Evolutionary conservation across 2,113 vertebrate genomes (phyloP).

Genomic region (Odocoileus virginianus): DNA sequence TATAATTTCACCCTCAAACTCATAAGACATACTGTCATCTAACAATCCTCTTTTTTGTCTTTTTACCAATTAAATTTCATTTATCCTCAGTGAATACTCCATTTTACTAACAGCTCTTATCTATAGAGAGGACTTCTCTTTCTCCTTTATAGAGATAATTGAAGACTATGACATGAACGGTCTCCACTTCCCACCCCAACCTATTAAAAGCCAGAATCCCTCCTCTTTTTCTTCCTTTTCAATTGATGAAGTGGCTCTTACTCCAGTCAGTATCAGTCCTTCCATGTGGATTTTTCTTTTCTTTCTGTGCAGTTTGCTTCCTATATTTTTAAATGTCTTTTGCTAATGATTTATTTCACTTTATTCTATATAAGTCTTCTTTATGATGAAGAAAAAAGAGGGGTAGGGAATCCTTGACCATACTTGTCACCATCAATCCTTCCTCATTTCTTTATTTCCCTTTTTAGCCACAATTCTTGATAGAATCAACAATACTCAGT

Average conservation of each 20-base stretch:
- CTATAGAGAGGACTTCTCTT: background rate
- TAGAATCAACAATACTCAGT: background rate
- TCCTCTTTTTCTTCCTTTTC: background rate
- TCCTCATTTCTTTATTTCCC: background rate
- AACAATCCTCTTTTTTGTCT: background rate
- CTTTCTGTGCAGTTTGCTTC: background rate
- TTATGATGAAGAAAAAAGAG: background rate
- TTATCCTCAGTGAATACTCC: background rate
- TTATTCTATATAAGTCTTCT: background rate
- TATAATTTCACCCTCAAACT: background rate
- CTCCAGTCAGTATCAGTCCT: background rate
- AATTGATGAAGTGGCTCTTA: background rate
- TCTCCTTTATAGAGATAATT: background rate
- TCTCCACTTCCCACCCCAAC: background rate
- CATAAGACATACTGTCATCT: background rate
- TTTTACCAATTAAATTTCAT: background rate
- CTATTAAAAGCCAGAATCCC: rapidly evolving
- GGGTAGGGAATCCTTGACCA: rapidly evolving
- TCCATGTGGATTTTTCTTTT: background rate
- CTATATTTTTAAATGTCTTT: background rate
- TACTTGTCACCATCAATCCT: background rate
- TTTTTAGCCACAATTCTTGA: background rate
- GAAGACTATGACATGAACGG: background rate
- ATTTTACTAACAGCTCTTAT: background rate
- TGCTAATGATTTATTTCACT: background rate